Percentiles rank a stretch among this genome's conserved stretches.
Conservation (phyloP, 2,888 invertebrate species). For the Lagria hirta region DNA sequence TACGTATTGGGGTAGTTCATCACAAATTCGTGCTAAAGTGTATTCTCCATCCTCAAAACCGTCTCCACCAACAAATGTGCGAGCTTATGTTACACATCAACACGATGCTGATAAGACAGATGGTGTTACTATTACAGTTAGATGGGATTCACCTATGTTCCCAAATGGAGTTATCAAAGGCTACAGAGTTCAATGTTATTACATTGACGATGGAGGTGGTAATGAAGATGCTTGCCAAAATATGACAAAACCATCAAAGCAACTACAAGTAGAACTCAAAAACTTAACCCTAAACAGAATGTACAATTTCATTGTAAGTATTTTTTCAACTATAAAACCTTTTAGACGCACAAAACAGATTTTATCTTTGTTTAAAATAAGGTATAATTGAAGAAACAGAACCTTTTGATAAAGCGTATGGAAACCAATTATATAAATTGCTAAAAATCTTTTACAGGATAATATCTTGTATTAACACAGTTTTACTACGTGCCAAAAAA, state of each 20-base stretch:
- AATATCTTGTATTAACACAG: no score
- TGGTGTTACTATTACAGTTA: conserved; percentile 58
- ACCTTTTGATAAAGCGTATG: no score
- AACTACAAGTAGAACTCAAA: conserved; percentile 61
- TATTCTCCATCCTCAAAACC: conserved; percentile 82
- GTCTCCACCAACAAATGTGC: conserved; percentile 68
- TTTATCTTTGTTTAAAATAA: conserved; percentile 3
- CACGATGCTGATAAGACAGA: conserved; percentile 42
- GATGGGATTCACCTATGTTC: conserved; percentile 77
- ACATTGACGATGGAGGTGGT: conserved; percentile 47
- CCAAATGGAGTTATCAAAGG: conserved; percentile 75
- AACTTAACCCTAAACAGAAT: conserved; percentile 62
- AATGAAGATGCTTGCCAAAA: conserved; percentile 58
- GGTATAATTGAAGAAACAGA: no score
- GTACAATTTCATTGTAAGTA: conserved; percentile 68
- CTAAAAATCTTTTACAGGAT: no score
- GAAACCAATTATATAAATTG: no score
- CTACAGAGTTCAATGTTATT: conserved; percentile 75
- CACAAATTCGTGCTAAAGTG: conserved; percentile 62
- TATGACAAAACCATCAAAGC: conserved; percentile 56
- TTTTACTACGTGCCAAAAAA: no score
- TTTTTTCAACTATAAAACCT: no score
- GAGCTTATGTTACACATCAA: conserved; percentile 69
- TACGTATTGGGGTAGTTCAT: conserved; percentile 82
- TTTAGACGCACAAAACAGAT: no score